Conservation (phyloP, 2,888 invertebrate species). For the Cantharis lateralis region DNA sequence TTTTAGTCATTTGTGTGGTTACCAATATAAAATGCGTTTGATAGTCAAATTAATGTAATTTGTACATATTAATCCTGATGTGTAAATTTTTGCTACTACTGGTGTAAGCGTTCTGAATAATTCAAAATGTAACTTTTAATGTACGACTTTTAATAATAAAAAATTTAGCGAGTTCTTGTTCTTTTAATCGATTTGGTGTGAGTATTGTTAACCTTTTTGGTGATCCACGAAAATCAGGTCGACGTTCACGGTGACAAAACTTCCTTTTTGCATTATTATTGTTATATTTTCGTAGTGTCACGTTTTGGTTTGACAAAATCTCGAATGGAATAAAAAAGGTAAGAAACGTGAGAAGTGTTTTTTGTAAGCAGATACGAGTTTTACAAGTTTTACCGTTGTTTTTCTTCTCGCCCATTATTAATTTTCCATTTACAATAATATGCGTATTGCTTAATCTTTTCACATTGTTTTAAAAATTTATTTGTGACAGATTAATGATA, state of each 20-base stretch:
- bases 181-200: too few species aligned
- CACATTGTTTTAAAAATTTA: constrained; percentile 2
- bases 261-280: background rate
- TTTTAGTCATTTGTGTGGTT: constrained; percentile 27
- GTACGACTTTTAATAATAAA: background rate
- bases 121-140: background rate
- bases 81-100: background rate
- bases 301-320: constrained; percentile 16
- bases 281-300: constrained; percentile 14
- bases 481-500: constrained; percentile 3
- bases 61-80: background rate
- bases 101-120: background rate
- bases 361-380: background rate
- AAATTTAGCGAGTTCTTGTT: background rate
- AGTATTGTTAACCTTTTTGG: background rate
- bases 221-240: too few species aligned
- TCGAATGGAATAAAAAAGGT: background rate
- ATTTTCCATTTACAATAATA: background rate
- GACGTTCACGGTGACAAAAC: constrained; percentile 22
- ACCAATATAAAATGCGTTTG: constrained; percentile 18
- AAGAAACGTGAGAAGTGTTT: constrained; percentile 15
- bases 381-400: background rate
- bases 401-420: background rate
- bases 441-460: background rate
- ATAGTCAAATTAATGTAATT: constrained; percentile 11